Evolutionary conservation across 35 echinoderm and acorn worm genomes (phyloP).

Genomic region (Apostichopus parvimensis): DNA sequence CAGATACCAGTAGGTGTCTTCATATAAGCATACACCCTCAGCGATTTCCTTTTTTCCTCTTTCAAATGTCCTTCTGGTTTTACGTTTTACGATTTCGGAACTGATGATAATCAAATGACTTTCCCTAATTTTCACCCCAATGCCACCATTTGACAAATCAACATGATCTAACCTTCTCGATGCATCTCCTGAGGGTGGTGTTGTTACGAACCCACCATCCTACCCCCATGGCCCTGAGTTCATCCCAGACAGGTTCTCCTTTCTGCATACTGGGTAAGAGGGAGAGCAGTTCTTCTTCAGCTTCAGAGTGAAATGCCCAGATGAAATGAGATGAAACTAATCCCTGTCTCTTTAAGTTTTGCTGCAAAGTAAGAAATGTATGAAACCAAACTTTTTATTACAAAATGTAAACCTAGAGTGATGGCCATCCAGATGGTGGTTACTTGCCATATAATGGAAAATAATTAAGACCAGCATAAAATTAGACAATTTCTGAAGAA

Average conservation of each 20-base stretch:
- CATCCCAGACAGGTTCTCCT: slow-evolving; percentile 84
- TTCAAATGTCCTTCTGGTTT: too few relatives aligned
- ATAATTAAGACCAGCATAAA: too few relatives aligned
- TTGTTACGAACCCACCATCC: slow-evolving; percentile 98
- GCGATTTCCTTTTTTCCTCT: too few relatives aligned
- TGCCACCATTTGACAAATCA: too few relatives aligned
- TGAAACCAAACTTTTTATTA: neutral
- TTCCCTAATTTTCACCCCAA: slow-evolving; percentile 56
- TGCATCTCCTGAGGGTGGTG: slow-evolving; percentile 82
- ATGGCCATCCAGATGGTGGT: too few relatives aligned
- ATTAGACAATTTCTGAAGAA: too few relatives aligned
- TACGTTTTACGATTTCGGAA: too few relatives aligned
- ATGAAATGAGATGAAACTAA: slow-evolving; percentile 88
- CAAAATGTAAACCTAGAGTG: neutral
- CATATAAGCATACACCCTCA: too few relatives aligned
- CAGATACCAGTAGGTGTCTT: too few relatives aligned
- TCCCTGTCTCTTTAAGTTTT: slow-evolving; percentile 79
- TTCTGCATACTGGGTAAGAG: slow-evolving; percentile 86
- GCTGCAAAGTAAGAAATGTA: slow-evolving; percentile 17
- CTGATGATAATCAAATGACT: slow-evolving; percentile 12
- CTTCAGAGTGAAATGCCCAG: slow-evolving; percentile 99
- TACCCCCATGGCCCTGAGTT: slow-evolving; percentile 90
- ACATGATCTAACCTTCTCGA: slow-evolving; percentile 81
- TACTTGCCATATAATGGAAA: too few relatives aligned
- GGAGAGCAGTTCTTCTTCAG: slow-evolving; percentile 89